Conservation (phyloP, 1,140 invertebrate genomes). For the Lepidurus packardi region DNA sequence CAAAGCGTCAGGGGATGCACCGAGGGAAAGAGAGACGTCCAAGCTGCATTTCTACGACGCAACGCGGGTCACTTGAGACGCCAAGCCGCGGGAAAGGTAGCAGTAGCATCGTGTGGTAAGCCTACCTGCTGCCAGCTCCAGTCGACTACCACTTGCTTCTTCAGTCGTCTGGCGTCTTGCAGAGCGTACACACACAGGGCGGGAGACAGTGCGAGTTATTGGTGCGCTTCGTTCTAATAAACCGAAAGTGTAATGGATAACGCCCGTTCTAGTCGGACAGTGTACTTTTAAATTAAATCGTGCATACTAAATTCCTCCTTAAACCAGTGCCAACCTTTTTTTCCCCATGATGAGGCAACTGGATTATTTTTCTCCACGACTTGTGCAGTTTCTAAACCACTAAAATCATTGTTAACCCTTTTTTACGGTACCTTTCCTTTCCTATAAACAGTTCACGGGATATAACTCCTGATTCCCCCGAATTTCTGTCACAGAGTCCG, state of each 20-base stretch:
- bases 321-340: neutral
- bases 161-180: slow-evolving; percentile 3
- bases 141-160: slow-evolving; percentile 21
- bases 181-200: neutral
- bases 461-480: neutral
- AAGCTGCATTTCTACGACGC: neutral
- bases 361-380: neutral
- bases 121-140: neutral
- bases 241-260: neutral
- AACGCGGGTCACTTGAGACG: slow-evolving; percentile 11
- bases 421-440: neutral
- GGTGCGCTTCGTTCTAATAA: neutral
- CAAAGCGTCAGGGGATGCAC: neutral
- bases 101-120: neutral
- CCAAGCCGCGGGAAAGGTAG: neutral
- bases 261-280: slow-evolving; percentile 6
- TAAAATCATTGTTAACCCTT: neutral
- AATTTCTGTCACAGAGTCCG: neutral
- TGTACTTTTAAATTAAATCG: neutral
- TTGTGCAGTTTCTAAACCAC: slow-evolving; percentile 5
- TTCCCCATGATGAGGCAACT: neutral
- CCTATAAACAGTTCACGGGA: neutral
- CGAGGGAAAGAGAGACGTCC: neutral
- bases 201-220: neutral
- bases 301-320: neutral